A percentile compares a stretch with the other conserved stretches of the same genome.
These are phyloP conservation scores for Pentalonia nigronervosa DNA, from an alignment of 1,140 invertebrate genomes.

Conservation along the genomic window DNA sequence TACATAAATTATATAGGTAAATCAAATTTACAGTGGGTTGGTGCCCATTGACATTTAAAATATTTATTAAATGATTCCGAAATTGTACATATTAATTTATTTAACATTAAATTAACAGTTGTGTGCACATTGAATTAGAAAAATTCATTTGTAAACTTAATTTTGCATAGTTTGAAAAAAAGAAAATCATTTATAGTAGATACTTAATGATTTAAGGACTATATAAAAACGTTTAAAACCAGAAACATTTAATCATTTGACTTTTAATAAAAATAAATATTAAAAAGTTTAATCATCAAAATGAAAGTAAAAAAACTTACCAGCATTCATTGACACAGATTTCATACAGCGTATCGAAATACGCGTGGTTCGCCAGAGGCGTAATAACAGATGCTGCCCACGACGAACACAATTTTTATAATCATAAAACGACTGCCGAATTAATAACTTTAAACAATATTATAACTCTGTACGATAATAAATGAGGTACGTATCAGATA, in stretches of 20 bases:
- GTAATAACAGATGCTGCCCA: conserved; percentile 15
- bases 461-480: neutral
- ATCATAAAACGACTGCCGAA: neutral
- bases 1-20: neutral
- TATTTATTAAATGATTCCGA: neutral
- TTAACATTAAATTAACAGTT: neutral
- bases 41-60: neutral
- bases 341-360: neutral
- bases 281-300: neutral
- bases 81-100: neutral
- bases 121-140: neutral
- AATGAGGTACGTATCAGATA: neutral
- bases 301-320: conserved; percentile 48
- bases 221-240: neutral
- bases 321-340: conserved; percentile 47
- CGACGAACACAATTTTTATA: neutral
- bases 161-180: neutral
- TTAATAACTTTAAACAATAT: neutral
- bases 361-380: neutral
- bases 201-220: neutral
- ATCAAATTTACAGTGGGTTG: neutral
- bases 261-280: neutral
- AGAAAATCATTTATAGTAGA: neutral
- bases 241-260: neutral
- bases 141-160: neutral